phyloP scores from a whole-genome alignment of 2,113 vertebrate species.

The Athene cunicularia region DNA sequence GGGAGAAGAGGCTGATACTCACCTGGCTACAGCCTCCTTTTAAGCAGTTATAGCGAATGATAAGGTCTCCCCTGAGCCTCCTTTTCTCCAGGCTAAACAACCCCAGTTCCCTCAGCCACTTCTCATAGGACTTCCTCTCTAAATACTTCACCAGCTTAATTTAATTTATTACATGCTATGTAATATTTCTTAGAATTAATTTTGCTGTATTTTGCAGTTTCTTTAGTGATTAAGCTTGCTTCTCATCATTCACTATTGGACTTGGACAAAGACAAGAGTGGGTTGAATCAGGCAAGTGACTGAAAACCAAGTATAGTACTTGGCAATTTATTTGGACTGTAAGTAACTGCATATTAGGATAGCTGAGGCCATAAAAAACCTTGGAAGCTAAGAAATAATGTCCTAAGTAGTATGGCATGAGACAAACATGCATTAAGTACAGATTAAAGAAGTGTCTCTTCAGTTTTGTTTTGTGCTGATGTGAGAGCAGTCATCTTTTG shows the following conservation, averaged over 20 bases:
- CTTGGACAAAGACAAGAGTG: neutral
- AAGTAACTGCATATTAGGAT: neutral
- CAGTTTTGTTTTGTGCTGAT: neutral
- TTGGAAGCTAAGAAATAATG: neutral
- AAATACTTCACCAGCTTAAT: neutral
- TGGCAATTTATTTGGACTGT: neutral
- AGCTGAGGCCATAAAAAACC: neutral
- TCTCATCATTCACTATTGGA: neutral
- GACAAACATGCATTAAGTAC: neutral
- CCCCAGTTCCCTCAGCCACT: neutral
- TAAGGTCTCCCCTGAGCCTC: neutral
- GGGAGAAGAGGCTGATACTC: neutral
- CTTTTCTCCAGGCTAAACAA: neutral
- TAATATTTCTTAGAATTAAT: neutral
- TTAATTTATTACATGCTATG: neutral
- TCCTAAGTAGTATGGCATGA: neutral
- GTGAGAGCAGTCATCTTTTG: neutral
- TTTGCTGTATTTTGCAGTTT: neutral
- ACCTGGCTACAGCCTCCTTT: neutral
- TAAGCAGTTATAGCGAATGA: neutral
- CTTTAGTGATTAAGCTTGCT: neutral
- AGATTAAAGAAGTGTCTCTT: neutral
- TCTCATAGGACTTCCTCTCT: neutral
- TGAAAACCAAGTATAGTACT: neutral
- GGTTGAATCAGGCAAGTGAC: neutral